Conservation (phyloP, 2,888 invertebrate genomes). For the Leucophora obtusa region DNA sequence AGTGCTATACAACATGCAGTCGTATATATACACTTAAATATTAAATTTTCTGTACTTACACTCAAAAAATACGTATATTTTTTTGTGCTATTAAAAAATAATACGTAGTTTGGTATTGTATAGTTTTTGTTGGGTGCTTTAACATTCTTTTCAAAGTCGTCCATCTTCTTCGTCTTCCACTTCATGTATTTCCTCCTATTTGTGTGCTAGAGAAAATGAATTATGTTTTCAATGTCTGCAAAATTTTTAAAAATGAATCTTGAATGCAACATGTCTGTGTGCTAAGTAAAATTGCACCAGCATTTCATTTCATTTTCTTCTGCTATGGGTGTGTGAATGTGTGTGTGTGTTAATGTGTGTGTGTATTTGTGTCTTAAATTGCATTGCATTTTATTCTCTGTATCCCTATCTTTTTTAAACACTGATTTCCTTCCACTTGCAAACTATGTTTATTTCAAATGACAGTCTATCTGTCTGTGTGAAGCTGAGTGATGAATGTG, state of each 20-base stretch:
- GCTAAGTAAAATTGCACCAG: conserved; percentile 5
- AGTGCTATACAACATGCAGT: background rate
- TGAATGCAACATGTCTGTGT: conserved; percentile 32
- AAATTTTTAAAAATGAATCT: conserved; percentile 24
- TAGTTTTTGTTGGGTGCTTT: background rate
- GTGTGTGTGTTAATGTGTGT: conserved; percentile 29
- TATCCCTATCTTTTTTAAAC: background rate
- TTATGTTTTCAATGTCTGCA: conserved; percentile 38
- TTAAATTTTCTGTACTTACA: conserved; percentile 23
- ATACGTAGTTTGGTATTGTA: background rate
- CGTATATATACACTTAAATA: conserved; percentile 10
- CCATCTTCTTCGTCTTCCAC: conserved; percentile 19
- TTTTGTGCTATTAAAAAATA: background rate
- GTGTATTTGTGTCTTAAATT: conserved; percentile 25
- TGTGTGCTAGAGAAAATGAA: conserved; percentile 30
- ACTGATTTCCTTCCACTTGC: background rate
- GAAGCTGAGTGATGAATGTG: background rate
- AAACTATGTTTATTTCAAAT: background rate
- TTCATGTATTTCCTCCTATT: background rate
- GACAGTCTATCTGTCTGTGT: background rate
- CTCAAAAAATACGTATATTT: conserved; percentile 12
- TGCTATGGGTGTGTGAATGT: conserved; percentile 1
- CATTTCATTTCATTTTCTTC: conserved; percentile 14
- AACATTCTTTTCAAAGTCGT: conserved; percentile 22
- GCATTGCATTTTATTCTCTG: conserved; percentile 29